Base-by-base conservation (phyloP, 1,140 invertebrate species). In the Megalopta genalis region DNA sequence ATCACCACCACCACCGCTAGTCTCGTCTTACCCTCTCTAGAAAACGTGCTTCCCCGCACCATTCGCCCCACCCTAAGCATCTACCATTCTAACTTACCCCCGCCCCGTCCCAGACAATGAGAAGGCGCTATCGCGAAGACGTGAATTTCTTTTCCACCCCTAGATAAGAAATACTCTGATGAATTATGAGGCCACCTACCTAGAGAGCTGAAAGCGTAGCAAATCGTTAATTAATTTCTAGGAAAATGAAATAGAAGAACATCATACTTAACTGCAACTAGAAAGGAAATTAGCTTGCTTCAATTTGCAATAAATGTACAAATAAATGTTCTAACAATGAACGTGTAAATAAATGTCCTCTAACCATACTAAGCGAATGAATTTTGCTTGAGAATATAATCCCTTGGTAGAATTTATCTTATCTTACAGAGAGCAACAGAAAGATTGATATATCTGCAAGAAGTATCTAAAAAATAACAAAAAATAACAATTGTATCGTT, bases 21-120 rank as follows among this genome's bases (percentile, higher is more conserved):
- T 80, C 85, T 84, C 86, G 80, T 90, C 89, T 90, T 90, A 89
- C 88, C 88, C 86, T 85, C 81, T 81, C 81, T 82, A 65, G 82
- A 86, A 86, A 88, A 86, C 83, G 78, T 81, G 77, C 64, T 77
- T 71, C 84, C 87, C 85, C 85, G 83, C 66, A 82, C 72, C 86
- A 77, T 75, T 89, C 75, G 78, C 83, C 82, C 87, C 84, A 84
- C 86, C 84, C 78, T 66, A 63, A 75, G 65, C 70, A 81, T 80
- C 71, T 78, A 76, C 86, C 80, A 86, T 78, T 84, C 83, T 81
- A 87, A 88, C 84, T 88, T 88, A 86, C 70, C 88, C 84, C 84
- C 76, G 70, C 85, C 83, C 85, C 83, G 81, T 71, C 67, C 85
- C 83, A 63, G 39, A 32, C 21, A 57, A 82, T 85, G 65, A 68